Base-by-base conservation (phyloP, 2,888 invertebrate genomes). In the Suillia variegata region DNA sequence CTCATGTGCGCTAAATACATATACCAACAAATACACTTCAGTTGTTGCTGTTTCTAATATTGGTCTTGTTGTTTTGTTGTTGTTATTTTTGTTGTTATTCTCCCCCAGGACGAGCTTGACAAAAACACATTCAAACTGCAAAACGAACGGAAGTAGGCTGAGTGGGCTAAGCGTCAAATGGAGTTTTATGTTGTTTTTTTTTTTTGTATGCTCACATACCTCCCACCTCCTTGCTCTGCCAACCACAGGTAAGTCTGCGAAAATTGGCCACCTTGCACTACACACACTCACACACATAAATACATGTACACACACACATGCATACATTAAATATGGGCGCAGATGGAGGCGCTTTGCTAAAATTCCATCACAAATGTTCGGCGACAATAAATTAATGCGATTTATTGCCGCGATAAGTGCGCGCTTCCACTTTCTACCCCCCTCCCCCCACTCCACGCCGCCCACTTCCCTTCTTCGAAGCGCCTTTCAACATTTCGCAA, bases 311-410 rank as follows among this genome's bases (percentile, higher is more conserved):
- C n/a, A n/a, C n/a, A n/a, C n/a, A n/a, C n/a, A n/a, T n/a, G n/a
- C n/a, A n/a, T 20, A 13, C 54, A 42, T 50, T 49, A 42, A 54
- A 59, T 50, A 45, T 45, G 51, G 47, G 50, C 26, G 12, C 49
- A 42, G 31, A 26, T 18, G 18, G 51, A 8, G 13, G 51, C 31
- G n/a, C 3, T 58, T 31, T 34, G 22, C 50, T 56, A 54, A 62
- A 63, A 62, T 65, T 69, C 71, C 73, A 67, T 66, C 67, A 59
- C 70, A 64, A 70, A 71, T 67, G 73, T 76, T 70, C 66, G 67
- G 70, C 70, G 69, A 74, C 74, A 76, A 77, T 77, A 77, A 78
- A 77, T 77, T 78, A 77, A 77, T 75, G 74, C 75, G 78, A 77
- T 77, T 77, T 77, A 77, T 77, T 77, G 74, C 77, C 60, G 68